Evolutionary conservation across 2,888 invertebrate genomes (phyloP).

Genomic region (Tenthredo livida): DNA sequence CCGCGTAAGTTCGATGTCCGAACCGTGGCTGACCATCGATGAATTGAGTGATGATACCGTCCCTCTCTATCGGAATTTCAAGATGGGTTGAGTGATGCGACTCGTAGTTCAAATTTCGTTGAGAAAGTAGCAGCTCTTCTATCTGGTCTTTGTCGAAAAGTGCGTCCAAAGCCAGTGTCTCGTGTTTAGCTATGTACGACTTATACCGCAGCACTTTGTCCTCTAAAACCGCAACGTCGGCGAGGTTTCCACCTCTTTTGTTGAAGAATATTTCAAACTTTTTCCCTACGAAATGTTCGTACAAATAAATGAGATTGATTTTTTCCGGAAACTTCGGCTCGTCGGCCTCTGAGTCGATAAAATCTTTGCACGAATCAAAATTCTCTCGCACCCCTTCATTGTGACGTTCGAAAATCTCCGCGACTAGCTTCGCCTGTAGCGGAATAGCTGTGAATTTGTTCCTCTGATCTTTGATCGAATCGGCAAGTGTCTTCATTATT

Average conservation of each 20-base stretch:
- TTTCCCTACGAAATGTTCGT: not conserved
- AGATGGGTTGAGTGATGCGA: too few relatives aligned
- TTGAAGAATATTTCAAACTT: not conserved
- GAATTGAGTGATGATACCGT: not conserved
- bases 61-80: not conserved
- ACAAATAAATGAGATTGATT: not conserved
- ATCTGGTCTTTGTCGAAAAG: not conserved
- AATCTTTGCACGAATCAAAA: not conserved
- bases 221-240: not conserved
- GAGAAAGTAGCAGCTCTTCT: not conserved
- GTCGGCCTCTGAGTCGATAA: not conserved
- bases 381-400: not conserved
- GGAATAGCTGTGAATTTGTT: not conserved
- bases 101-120: not conserved
- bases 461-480: not conserved
- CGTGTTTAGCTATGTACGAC: not conserved
- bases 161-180: not conserved
- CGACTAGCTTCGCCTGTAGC: not conserved
- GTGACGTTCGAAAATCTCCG: not conserved
- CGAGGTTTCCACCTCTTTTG: not conserved
- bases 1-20: too few relatives aligned
- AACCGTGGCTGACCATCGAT: not conserved
- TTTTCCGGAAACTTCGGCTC: not conserved
- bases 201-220: too few relatives aligned
- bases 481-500: not conserved